Evolutionary conservation across 30 jellyfish, hydroid and myxozoan genomes (phyloP).

Genomic region (Aurelia coerulea): DNA sequence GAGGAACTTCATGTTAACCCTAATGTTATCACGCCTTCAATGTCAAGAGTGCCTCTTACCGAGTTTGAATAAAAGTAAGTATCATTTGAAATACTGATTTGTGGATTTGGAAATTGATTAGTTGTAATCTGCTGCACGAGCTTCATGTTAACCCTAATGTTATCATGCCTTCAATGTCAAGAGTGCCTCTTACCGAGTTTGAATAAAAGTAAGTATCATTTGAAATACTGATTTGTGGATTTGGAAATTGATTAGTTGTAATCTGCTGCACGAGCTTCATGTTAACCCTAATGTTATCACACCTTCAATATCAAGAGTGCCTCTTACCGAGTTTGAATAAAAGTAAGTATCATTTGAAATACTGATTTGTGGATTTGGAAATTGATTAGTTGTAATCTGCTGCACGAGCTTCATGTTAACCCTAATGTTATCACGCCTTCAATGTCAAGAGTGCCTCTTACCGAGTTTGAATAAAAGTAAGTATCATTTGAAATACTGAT

Average conservation of each 20-base stretch:
- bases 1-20: slow-evolving; percentile 66
- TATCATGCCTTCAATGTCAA: slow-evolving; percentile 70
- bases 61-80: slow-evolving; percentile 53
- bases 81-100: no score
- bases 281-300: slow-evolving; percentile 48
- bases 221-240: no score
- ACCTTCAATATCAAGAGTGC: slow-evolving; percentile 76
- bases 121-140: no score
- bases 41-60: slow-evolving; percentile 78
- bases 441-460: slow-evolving; percentile 71
- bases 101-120: no score
- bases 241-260: no score
- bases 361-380: no score
- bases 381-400: no score
- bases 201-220: no score
- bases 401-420: slow-evolving; percentile 65
- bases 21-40: slow-evolving; percentile 55
- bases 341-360: no score
- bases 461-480: slow-evolving; percentile 58
- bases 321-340: slow-evolving; percentile 67
- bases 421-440: slow-evolving; percentile 64
- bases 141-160: slow-evolving; percentile 50
- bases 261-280: no score
- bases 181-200: slow-evolving; percentile 75
- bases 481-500: no score